Base-by-base conservation (phyloP, 1,140 invertebrate genomes). In the Drosophila pseudoobscura region DNA sequence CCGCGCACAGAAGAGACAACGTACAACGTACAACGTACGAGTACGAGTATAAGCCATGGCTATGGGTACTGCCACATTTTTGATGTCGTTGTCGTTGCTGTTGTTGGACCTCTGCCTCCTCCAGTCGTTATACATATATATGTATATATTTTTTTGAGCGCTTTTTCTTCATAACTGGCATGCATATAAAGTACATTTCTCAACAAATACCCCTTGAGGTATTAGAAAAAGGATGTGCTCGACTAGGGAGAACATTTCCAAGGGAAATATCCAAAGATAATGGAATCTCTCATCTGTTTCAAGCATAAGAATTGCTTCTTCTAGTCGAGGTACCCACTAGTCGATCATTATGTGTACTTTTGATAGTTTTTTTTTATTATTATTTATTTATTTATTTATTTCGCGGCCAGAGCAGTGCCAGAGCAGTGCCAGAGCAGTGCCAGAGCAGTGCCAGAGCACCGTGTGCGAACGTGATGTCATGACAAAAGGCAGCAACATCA, bases 401-500 rank as follows among this genome's bases (percentile, higher is more conserved):
- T 74, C 41, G 50, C 49, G 47, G 55, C 46, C 58, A 41, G 73
- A 11, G 26, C 8, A 22, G 20, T 8, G 17, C 17, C 17, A 17
- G 17, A 17, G 17, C 17, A 17, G 17, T 15, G 29, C 7, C 29
- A 31, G 8, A 31, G 17, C 17, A 17, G 17, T 15, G 29, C 7
- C 29, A 31, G 8, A 31, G 20, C 20, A 20, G 24, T 26, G 31
- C 31, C 9, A 11, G 35, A 39, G 35, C 35, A 4, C 35, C 35
- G 35, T 39, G 35, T 39, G 50, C 24, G 58, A 73, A 82, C 78
- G 78, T 82, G 78, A 82, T 82, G 78, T 82, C 78, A 82, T 80
- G 69, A 53, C 73, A 65, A 72, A 76, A 39, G 11, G 31, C 31
- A 35, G 31, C 9, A 35, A 9, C 8, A 9, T 9, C 31, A 35